Percentiles rank a stretch among this genome's conserved stretches.
These are phyloP conservation scores for Odobenus rosmarus DNA, from an alignment of 2,113 vertebrate genomes.

Conservation along the genomic window DNA sequence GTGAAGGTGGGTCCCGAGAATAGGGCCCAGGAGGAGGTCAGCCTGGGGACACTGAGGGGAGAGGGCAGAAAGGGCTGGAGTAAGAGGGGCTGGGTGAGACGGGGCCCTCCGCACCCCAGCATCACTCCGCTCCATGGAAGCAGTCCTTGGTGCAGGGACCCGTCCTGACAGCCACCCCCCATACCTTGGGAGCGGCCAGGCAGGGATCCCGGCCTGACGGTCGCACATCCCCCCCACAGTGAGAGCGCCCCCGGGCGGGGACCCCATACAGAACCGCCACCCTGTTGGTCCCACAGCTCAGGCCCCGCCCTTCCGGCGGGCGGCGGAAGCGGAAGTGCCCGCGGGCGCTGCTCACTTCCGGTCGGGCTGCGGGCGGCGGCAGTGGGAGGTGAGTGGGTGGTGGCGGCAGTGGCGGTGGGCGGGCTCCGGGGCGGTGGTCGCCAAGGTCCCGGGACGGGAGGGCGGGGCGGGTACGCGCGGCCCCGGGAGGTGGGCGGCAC, in stretches of 20 bases:
- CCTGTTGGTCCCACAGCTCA: rapidly evolving
- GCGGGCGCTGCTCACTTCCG: background rate
- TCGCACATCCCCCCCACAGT: too few species aligned
- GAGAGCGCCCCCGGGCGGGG: too few species aligned
- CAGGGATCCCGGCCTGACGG: too few species aligned
- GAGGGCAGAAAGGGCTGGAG: background rate
- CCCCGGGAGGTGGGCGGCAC: background rate
- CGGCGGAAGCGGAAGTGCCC: conserved; percentile 66
- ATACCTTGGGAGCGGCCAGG: too few species aligned
- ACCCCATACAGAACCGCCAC: rapidly evolving
- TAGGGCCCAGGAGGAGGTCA: background rate
- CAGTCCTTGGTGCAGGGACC: too few species aligned
- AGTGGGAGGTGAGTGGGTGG: background rate
- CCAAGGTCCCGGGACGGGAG: background rate
- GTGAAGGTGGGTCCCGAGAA: background rate
- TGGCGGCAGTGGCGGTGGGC: rapidly evolving
- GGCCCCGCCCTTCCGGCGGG: background rate
- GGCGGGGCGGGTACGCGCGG: background rate
- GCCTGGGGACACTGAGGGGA: background rate
- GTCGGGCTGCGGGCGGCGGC: background rate
- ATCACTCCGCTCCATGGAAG: too few species aligned
- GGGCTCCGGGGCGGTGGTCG: background rate
- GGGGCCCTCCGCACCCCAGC: background rate
- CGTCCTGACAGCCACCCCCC: rapidly evolving
- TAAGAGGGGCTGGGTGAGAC: background rate